These are phyloP conservation scores for Myotis planiceps DNA, from an alignment of 2,797 vertebrate genomes.

Conservation along the genomic window DNA sequence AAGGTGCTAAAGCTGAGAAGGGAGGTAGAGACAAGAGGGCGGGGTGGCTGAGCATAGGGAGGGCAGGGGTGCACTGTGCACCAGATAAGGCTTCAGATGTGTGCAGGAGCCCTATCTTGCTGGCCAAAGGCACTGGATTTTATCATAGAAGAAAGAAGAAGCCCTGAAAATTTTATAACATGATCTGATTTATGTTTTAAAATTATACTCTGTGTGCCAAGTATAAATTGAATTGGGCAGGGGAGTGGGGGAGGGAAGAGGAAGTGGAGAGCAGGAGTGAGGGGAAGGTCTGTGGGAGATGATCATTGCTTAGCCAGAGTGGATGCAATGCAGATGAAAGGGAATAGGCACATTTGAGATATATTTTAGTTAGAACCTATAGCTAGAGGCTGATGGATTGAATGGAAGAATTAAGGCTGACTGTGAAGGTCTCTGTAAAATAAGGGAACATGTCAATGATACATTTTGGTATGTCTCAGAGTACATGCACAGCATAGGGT, in stretches of 20 bases:
- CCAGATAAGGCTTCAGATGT: neutral
- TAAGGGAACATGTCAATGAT: neutral
- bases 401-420: neutral
- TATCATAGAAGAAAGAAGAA: neutral
- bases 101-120: neutral
- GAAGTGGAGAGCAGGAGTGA: neutral
- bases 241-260: neutral
- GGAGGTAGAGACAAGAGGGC: neutral
- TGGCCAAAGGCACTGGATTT: neutral
- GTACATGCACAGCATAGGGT: neutral
- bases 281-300: neutral
- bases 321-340: neutral
- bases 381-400: neutral
- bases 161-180: neutral
- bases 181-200: neutral
- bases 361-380: neutral
- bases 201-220: neutral
- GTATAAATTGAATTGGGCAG: neutral
- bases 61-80: rapidly evolving
- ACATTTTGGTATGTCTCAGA: neutral
- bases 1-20: neutral
- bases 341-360: neutral
- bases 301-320: neutral
- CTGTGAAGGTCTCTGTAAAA: neutral
- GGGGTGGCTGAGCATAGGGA: rapidly evolving